Conservation (phyloP, 2,888 invertebrate species). For the Dusona sp. region DNA sequence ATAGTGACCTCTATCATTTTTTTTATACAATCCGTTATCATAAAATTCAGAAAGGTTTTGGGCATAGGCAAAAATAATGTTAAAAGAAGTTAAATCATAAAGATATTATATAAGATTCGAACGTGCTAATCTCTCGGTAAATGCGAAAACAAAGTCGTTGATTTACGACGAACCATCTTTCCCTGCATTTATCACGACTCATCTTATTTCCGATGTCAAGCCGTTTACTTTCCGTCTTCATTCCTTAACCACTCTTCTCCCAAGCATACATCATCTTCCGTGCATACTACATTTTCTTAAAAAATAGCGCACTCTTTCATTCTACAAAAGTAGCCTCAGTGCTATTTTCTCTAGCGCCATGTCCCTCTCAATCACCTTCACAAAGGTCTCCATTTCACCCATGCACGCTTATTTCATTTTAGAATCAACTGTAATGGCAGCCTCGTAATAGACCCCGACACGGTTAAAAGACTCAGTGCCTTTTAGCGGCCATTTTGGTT, state of each 20-base stretch:
- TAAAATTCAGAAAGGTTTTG: not conserved
- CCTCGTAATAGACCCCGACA: not conserved
- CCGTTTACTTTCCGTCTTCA: constrained; percentile 31
- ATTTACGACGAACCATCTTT: constrained; percentile 5
- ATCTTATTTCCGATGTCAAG: constrained; percentile 53
- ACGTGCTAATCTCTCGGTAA: not conserved
- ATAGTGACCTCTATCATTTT: constrained; percentile 71
- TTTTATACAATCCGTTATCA: not conserved
- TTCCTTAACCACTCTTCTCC: constrained; percentile 2
- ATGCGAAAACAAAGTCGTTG: constrained; percentile 12
- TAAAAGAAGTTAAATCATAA: not conserved
- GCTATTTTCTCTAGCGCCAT: constrained; percentile 2
- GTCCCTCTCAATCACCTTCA: not conserved
- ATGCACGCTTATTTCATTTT: not conserved
- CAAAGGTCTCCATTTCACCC: not conserved
- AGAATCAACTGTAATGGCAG: not conserved
- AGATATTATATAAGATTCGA: not conserved
- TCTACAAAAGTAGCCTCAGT: constrained; percentile 32
- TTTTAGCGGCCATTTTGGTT: not conserved
- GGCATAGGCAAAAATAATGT: not conserved
- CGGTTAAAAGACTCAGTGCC: too few species aligned
- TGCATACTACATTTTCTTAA: constrained; percentile 28
- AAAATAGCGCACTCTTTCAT: constrained; percentile 49
- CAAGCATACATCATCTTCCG: constrained; percentile 27
- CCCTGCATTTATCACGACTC: constrained; percentile 45